phyloP scores from a whole-genome alignment of 1,140 invertebrate species.

The Bombus pyrosoma region DNA sequence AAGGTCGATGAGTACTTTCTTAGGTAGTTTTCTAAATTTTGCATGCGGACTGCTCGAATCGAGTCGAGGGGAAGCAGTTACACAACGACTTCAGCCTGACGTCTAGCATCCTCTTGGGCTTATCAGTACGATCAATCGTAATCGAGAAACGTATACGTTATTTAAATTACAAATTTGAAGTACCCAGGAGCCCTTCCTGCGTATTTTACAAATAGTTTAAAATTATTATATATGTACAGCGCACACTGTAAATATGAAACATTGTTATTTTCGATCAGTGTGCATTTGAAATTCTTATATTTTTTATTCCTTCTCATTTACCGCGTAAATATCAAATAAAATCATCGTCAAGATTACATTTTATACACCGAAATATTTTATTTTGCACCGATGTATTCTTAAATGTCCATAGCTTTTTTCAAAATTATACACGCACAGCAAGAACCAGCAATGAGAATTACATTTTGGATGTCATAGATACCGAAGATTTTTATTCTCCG shows the following conservation, averaged over 20 bases:
- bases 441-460: no score
- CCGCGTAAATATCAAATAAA: no score
- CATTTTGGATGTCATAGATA: no score
- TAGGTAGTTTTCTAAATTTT: conserved; percentile 13
- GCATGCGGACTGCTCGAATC: not conserved
- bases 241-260: no score
- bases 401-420: no score
- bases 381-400: no score
- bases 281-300: no score
- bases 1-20: not conserved
- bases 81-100: not conserved
- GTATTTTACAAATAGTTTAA: not conserved
- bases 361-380: no score
- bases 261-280: no score
- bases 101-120: not conserved
- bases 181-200: accelerated
- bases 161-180: not conserved
- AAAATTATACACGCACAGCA: no score
- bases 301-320: no score
- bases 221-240: not conserved
- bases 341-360: no score
- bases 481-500: not conserved
- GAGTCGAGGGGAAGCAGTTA: not conserved
- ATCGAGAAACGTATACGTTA: not conserved
- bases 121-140: not conserved